Base-by-base conservation (phyloP, 2,888 invertebrate species). In the Linyphia triangularis region DNA sequence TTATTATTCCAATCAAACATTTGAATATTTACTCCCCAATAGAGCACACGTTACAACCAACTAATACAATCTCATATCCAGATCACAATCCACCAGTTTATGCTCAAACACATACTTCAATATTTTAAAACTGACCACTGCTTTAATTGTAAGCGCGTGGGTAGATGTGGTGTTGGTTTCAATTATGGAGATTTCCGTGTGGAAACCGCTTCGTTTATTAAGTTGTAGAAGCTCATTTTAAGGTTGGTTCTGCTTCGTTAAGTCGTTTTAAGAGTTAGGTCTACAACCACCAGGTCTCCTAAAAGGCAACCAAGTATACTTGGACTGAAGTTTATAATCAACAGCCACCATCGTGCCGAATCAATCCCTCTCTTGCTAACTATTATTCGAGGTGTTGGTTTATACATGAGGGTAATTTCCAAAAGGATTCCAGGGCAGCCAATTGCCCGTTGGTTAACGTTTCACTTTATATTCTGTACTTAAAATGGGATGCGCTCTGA, bases 171-270 rank as follows among this genome's bases (percentile, higher is more conserved):
- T 6, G 16, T 5, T 26, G 0, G 26, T 70, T 70, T 40, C 70
- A 40, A 70, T 70, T 70, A 70, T 26, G 43, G 26, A 43, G 13
- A 70, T 70, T 26, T 43, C 33, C 33, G n/a, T n/a, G n/a, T 10
- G 33, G 37, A 6, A 7, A n/a, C 65, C 19, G 33, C 33, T 33
- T 67, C 67, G 22, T 70, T 70, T 43, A 43, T 43, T 70, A 70
- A 43, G n/a, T 16, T 43, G 40, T 24, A 6, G 24, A 33, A 1
- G 22, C 67, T 33, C 40, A 70, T 70, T 70, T 70, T n/a, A 24
- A 37, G 40, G 13, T 24, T 40, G 22, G 40, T 40, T 70, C 26
- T 51, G 43, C 16, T 13, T 26, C 43, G 30, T 24, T 70, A 22
- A 70, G 30, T 67, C 1, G 67, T n/a, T 6, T 0, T 19, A 33